These are phyloP conservation scores for Piprites chloris DNA, from an alignment of 2,113 vertebrate genomes.

Conservation along the genomic window DNA sequence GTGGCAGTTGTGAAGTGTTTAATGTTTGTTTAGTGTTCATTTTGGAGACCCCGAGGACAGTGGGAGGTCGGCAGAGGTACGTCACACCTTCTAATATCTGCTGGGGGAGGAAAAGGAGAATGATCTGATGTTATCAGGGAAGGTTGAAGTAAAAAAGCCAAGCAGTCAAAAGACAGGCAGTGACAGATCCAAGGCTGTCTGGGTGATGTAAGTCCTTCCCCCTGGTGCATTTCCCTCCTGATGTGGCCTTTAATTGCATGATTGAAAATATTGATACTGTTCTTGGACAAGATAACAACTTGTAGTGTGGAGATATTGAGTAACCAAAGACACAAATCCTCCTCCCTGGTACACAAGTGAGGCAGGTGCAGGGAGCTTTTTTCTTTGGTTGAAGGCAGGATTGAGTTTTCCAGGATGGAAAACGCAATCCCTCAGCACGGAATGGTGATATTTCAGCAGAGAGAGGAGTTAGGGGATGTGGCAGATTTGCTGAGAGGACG, in stretches of 20 bases:
- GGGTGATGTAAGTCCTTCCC: not conserved
- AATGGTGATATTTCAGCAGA: not conserved
- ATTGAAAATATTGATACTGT: constrained; percentile 15
- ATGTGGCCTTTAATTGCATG: not conserved
- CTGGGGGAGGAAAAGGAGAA: not conserved
- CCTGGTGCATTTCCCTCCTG: not conserved
- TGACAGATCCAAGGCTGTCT: not conserved
- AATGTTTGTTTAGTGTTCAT: not conserved
- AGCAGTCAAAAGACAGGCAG: not conserved
- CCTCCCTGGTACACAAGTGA: rapidly evolving
- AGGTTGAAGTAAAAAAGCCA: not conserved
- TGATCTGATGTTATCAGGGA: not conserved
- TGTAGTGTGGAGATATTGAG: not conserved
- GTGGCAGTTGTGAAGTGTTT: not conserved
- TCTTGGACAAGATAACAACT: not conserved
- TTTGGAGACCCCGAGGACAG: not conserved
- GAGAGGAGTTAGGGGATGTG: not conserved
- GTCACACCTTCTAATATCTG: not conserved
- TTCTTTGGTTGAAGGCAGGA: not conserved
- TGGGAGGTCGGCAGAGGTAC: not conserved
- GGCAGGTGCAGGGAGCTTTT: not conserved
- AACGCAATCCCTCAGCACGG: not conserved
- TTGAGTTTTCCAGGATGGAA: not conserved
- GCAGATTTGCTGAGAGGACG: not conserved
- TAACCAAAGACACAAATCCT: not conserved